These are phyloP conservation scores for Tragulus kanchil DNA, from an alignment of 2,113 vertebrate genomes.

Conservation along the genomic window DNA sequence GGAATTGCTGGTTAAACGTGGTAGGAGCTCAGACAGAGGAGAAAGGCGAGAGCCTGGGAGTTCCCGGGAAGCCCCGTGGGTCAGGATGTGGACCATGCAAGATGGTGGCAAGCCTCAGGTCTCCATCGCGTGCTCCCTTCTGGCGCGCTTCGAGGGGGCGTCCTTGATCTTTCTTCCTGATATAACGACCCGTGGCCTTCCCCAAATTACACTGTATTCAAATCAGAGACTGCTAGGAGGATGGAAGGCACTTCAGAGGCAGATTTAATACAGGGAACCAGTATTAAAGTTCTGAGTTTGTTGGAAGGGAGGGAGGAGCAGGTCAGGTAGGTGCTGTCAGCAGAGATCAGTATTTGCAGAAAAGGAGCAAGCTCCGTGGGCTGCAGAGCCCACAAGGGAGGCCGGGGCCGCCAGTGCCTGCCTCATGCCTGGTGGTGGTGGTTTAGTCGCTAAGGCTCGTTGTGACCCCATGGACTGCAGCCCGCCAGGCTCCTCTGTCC, in stretches of 20 bases:
- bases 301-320: neutral
- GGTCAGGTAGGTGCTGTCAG: neutral
- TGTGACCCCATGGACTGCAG: neutral
- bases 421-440: neutral
- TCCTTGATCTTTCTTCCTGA: neutral
- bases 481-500: neutral
- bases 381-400: neutral
- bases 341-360: neutral
- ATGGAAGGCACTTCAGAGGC: neutral
- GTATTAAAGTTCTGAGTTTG: neutral
- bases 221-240: neutral
- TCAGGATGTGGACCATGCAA: neutral
- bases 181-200: neutral
- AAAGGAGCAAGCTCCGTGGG: neutral
- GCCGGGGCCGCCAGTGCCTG: neutral
- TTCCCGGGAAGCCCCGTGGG: neutral
- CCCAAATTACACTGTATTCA: neutral
- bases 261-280: neutral
- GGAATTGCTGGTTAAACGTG: conserved; percentile 21
- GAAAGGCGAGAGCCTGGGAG: neutral
- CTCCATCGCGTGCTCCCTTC: neutral
- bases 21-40: neutral
- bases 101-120: neutral
- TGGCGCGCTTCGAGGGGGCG: neutral
- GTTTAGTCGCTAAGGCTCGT: neutral